phyloP scores from a whole-genome alignment of 2,797 vertebrate species.

The Gymnoscopelus braueri region DNA sequence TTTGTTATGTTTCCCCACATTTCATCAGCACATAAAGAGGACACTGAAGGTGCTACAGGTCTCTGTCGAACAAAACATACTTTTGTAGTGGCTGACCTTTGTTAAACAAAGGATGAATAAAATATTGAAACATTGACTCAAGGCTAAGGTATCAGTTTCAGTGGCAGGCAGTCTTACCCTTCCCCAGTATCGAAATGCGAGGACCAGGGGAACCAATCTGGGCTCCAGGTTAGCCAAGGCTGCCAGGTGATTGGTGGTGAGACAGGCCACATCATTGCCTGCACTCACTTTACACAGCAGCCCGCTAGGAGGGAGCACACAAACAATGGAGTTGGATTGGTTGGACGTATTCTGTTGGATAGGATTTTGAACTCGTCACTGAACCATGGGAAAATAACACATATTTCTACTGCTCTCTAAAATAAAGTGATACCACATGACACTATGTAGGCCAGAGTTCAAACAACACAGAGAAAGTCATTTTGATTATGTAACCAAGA shows the following conservation, averaged over 20 bases:
- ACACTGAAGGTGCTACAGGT: no score
- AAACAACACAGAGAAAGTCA: no score
- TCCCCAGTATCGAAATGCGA: conserved; percentile 97
- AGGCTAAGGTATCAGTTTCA: not conserved
- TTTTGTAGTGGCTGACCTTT: not conserved
- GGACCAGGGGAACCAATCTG: conserved; percentile 90
- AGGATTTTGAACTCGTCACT: no score
- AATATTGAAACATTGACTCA: not conserved
- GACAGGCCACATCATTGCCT: conserved; percentile 95
- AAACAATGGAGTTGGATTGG: not conserved
- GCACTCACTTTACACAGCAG: conserved; percentile 96
- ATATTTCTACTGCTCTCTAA: no score
- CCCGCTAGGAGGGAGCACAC: conserved; percentile 78
- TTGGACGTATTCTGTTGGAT: no score
- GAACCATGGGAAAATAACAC: no score
- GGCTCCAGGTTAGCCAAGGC: conserved; percentile 91
- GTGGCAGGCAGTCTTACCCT: conserved; percentile 80
- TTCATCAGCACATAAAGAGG: no score
- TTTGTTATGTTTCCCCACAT: not conserved
- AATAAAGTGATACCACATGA: no score
- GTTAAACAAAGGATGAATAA: not conserved
- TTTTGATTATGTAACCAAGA: no score
- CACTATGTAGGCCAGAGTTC: no score
- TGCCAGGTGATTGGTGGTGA: conserved; percentile 95
- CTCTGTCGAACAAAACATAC: no score